A percentile compares a stretch with the other conserved stretches of the same genome.
phyloP scores from a whole-genome alignment of 2,113 vertebrate species.

The Sterrhoptilus dennistouni region DNA sequence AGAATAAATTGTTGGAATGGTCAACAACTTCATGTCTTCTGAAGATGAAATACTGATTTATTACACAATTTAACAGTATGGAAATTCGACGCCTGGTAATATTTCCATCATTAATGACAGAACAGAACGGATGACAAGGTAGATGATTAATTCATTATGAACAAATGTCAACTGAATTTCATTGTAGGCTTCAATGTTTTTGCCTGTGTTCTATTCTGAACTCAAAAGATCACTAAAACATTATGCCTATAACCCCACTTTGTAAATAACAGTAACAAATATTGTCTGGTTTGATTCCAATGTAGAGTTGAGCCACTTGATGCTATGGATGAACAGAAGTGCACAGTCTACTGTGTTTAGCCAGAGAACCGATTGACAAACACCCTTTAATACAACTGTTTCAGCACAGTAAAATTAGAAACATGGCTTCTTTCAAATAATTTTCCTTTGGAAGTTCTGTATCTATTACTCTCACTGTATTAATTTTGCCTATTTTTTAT shows the following conservation, averaged over 20 bases:
- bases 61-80: neutral
- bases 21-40: neutral
- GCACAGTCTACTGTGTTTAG: neutral
- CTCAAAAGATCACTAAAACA: neutral
- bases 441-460: neutral
- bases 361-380: neutral
- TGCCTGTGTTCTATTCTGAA: neutral
- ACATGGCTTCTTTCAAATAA: neutral
- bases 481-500: neutral
- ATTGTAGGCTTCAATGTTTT: neutral
- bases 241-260: neutral
- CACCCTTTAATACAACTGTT: neutral
- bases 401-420: neutral
- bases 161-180: conserved; percentile 23
- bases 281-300: neutral
- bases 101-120: neutral
- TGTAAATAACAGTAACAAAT: neutral
- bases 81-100: neutral
- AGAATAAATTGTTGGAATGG: neutral
- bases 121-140: neutral
- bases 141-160: neutral
- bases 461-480: neutral
- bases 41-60: neutral
- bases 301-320: neutral
- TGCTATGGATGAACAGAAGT: neutral